Evolutionary conservation across 1,140 invertebrate genomes (phyloP).

Genomic region (Aphelinus certus): DNA sequence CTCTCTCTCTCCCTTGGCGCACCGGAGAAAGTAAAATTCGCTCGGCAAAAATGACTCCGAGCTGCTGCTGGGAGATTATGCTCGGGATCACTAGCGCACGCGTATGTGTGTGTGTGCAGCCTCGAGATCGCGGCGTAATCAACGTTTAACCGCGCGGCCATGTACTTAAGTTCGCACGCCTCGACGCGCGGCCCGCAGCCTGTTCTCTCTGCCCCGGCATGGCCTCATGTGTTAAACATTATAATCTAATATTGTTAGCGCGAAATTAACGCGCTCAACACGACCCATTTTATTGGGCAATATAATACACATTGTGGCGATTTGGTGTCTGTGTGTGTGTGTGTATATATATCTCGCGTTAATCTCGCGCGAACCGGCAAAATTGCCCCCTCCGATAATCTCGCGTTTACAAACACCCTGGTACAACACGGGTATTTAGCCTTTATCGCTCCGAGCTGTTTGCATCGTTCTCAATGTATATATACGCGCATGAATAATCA

Average conservation of each 20-base stretch:
- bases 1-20: neutral
- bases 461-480: neutral
- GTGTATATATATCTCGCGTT: neutral
- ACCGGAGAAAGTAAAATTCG: slow-evolving; percentile 25
- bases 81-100: slow-evolving; percentile 10
- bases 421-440: neutral
- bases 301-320: neutral
- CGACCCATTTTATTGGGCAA: neutral
- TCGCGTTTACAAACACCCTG: neutral
- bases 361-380: neutral
- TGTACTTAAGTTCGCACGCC: slow-evolving; percentile 9
- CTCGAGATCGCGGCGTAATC: neutral
- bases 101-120: neutral
- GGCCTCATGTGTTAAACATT: neutral
- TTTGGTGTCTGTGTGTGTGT: no score
- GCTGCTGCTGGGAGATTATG: neutral
- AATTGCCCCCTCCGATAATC: neutral
- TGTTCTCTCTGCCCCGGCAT: neutral
- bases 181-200: neutral
- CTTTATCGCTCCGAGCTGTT: neutral
- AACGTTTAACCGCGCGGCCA: slow-evolving; percentile 3
- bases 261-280: neutral
- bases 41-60: slow-evolving; percentile 17
- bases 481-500: no score
- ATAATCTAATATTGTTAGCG: slow-evolving; percentile 17